A percentile compares a stretch with the other conserved stretches of the same genome.
Evolutionary conservation across 2,888 invertebrate genomes (phyloP).

Genomic region (Nemapogon koenigi): DNA sequence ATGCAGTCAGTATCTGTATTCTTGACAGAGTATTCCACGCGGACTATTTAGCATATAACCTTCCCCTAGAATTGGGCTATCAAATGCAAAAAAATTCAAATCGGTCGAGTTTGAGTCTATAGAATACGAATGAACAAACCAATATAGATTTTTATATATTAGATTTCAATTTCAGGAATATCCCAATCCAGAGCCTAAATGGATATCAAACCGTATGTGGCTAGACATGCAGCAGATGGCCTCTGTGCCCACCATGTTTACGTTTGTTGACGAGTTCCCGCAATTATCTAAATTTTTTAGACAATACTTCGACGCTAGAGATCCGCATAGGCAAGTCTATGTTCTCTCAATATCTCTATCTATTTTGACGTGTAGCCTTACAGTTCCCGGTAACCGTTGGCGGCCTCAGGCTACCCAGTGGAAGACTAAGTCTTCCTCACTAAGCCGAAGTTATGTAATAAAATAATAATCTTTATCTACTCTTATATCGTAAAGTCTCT

Average conservation of each 20-base stretch:
- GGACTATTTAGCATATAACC: too few relatives aligned
- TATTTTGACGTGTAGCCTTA: too few relatives aligned
- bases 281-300: slow-evolving; percentile 61
- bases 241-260: slow-evolving; percentile 65
- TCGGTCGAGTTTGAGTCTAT: not conserved
- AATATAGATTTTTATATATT: not conserved
- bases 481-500: too few relatives aligned
- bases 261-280: slow-evolving; percentile 69
- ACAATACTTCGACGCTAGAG: slow-evolving; percentile 69
- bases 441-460: too few relatives aligned
- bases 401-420: too few relatives aligned
- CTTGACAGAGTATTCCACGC: too few relatives aligned
- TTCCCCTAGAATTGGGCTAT: too few relatives aligned
- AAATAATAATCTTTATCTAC: too few relatives aligned
- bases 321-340: slow-evolving; percentile 67
- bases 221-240: slow-evolving; percentile 77
- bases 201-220: slow-evolving; percentile 86
- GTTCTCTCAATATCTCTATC: too few relatives aligned
- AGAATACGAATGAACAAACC: not conserved
- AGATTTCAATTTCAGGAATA: slow-evolving; percentile 32
- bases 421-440: too few relatives aligned
- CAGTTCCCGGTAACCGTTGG: too few relatives aligned
- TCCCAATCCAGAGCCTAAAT: slow-evolving; percentile 77
- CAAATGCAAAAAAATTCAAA: not conserved
- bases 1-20: too few relatives aligned